Percentiles rank a stretch among this genome's conserved stretches.
These are phyloP conservation scores for Idris sp. DNA, from an alignment of 1,140 invertebrate species.

Conservation along the genomic window DNA sequence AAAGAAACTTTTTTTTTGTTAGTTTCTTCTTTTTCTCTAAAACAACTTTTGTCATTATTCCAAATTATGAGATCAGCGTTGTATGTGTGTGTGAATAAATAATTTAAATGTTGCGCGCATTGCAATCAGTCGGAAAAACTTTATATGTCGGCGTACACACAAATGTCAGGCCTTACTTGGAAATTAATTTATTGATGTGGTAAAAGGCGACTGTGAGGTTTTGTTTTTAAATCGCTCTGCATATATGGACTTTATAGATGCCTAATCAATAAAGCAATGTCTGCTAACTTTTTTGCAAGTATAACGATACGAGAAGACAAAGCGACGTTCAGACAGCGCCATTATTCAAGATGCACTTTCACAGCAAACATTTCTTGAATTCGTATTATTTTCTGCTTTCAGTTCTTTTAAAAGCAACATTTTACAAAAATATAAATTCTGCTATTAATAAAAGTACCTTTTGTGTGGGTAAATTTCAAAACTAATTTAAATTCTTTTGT, in stretches of 20 bases:
- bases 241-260: conserved; percentile 19
- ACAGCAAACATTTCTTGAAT: no score
- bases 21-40: background rate
- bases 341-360: no score
- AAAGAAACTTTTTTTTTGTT: no score
- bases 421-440: no score
- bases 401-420: no score
- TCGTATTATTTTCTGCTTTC: no score
- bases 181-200: conserved; percentile 50
- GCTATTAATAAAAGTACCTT: no score
- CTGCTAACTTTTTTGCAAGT: conserved; percentile 28
- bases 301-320: conserved; percentile 14
- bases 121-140: conserved; percentile 24
- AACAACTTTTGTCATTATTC: conserved; percentile 24
- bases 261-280: conserved; percentile 40
- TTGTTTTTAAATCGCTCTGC: conserved; percentile 39
- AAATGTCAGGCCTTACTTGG: conserved; percentile 21
- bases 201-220: conserved; percentile 42
- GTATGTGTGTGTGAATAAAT: conserved; percentile 26
- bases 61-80: conserved; percentile 31
- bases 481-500: no score
- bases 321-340: no score
- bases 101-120: conserved; percentile 12
- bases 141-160: conserved; percentile 16
- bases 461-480: no score